These are phyloP conservation scores for Hapalemur alaotrensis DNA, from an alignment of 2,797 vertebrate species.

Conservation along the genomic window DNA sequence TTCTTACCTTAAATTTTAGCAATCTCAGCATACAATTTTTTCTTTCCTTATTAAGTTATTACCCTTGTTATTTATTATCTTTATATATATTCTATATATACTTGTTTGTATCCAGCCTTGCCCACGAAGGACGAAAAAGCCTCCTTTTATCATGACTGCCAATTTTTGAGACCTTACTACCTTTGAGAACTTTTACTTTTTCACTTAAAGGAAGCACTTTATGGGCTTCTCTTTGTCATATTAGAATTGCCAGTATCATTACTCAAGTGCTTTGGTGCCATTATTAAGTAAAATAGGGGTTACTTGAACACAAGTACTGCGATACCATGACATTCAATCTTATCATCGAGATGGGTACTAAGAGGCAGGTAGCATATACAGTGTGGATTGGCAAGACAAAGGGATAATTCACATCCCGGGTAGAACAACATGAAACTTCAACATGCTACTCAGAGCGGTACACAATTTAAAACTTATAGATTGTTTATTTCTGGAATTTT, in stretches of 20 bases:
- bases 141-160: no score
- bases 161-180: no score
- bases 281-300: not conserved
- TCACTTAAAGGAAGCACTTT: not conserved
- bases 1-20: not conserved
- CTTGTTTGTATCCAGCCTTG: no score
- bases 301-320: not conserved
- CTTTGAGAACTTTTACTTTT: not conserved
- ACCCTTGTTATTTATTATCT: no score
- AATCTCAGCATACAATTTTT: not conserved
- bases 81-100: no score
- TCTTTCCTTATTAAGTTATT: not conserved
- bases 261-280: not conserved
- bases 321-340: not conserved
- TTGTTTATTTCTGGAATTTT: not conserved
- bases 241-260: not conserved
- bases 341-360: not conserved
- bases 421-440: not conserved
- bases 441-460: not conserved
- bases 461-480: not conserved
- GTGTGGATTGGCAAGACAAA: not conserved
- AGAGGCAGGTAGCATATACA: not conserved
- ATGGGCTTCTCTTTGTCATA: not conserved
- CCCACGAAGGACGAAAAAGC: no score
- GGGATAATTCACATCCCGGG: not conserved